Conservation (phyloP, 1,140 invertebrate species). For the Chelonus insularis region DNA sequence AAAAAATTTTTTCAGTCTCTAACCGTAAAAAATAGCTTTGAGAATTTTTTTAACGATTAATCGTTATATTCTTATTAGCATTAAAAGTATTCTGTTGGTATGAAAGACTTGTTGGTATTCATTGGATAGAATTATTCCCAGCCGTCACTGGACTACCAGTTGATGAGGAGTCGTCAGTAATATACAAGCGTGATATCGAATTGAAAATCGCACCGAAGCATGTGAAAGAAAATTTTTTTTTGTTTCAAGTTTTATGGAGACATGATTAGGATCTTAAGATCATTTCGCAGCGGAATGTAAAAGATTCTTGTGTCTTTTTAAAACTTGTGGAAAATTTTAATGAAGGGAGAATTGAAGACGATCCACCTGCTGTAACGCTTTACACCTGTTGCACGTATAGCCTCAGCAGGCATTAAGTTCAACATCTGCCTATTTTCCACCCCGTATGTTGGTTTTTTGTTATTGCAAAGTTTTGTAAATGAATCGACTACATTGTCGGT, state of each 20-base stretch:
- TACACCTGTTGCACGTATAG: conserved; percentile 39
- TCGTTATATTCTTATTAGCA: too few relatives aligned
- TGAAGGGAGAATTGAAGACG: conserved; percentile 10
- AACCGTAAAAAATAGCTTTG: too few relatives aligned
- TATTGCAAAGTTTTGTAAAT: too few relatives aligned
- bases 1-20: too few relatives aligned
- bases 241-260: not conserved
- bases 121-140: conserved; percentile 40
- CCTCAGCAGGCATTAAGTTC: conserved; percentile 24
- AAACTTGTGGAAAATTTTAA: too few relatives aligned
- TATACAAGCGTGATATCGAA: conserved; percentile 26
- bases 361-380: conserved; percentile 35
- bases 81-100: not conserved
- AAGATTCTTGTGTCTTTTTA: not conserved
- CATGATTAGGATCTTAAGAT: too few relatives aligned
- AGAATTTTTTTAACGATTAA: too few relatives aligned
- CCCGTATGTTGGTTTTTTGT: too few relatives aligned
- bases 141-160: not conserved
- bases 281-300: not conserved
- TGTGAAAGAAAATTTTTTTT: not conserved
- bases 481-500: too few relatives aligned
- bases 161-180: conserved; percentile 19
- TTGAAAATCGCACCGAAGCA: conserved; percentile 32
- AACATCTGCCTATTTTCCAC: conserved; percentile 17
- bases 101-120: conserved; percentile 42